phyloP scores from a whole-genome alignment of 2,888 invertebrate species.

The Mesodorylaimus sp. region DNA sequence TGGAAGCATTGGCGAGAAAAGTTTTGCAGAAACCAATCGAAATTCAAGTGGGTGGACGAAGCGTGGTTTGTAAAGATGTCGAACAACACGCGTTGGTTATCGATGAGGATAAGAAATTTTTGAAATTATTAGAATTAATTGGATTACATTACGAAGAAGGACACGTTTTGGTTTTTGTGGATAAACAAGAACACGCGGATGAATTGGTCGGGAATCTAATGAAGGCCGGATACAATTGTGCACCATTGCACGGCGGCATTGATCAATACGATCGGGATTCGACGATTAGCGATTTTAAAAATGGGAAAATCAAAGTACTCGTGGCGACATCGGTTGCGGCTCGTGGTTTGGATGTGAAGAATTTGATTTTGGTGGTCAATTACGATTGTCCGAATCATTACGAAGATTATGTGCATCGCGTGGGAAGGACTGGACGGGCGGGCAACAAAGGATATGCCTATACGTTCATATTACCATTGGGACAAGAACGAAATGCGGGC shows the following conservation, averaged over 20 bases:
- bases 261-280: conserved; percentile 98
- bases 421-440: conserved; percentile 48
- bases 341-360: conserved; percentile 92
- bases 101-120: conserved; percentile 90
- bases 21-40: conserved; percentile 86
- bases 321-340: conserved; percentile 95
- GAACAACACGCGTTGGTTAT: conserved; percentile 77
- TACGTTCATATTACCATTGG: conserved; percentile 80
- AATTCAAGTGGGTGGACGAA: conserved; percentile 75
- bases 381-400: conserved; percentile 99
- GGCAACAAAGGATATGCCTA: conserved; percentile 93
- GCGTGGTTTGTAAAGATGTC: conserved; percentile 91
- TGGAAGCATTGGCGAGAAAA: conserved; percentile 88
- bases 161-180: conserved; percentile 86
- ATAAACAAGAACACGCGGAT: conserved; percentile 93
- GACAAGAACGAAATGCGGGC: conserved; percentile 50
- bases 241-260: conserved; percentile 94
- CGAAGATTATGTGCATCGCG: conserved; percentile 97
- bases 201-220: conserved; percentile 75
- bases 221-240: conserved; percentile 71
- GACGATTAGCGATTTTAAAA: conserved; percentile 90
- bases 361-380: conserved; percentile 86
- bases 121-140: conserved; percentile 89
- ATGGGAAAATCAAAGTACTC: conserved; percentile 39
- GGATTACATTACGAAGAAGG: conserved; percentile 73